Percentiles rank a stretch among this genome's conserved stretches.
These are phyloP conservation scores for Dendroctonus ponderosae DNA, from an alignment of 1,140 invertebrate genomes.

Conservation along the genomic window DNA sequence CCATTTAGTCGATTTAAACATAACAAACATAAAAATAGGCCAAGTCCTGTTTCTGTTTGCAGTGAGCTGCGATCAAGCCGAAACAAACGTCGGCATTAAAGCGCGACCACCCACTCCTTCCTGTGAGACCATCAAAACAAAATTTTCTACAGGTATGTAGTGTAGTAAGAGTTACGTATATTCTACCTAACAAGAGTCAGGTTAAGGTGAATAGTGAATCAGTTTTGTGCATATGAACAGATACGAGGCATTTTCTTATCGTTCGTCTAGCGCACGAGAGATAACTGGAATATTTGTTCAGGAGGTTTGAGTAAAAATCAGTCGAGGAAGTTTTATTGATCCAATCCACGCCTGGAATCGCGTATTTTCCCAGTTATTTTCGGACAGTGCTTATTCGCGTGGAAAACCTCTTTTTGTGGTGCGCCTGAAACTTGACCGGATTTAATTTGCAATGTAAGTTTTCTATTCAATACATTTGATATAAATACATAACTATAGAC, in stretches of 20 bases:
- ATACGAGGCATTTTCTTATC: too few species aligned
- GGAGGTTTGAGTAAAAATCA: background rate
- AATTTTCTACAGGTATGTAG: conserved; percentile 6
- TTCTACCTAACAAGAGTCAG: too few species aligned
- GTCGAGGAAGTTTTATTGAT: conserved; percentile 13
- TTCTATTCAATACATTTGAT: too few species aligned
- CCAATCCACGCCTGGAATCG: conserved; percentile 4
- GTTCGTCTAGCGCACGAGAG: too few species aligned
- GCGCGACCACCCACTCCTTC: conserved; percentile 12
- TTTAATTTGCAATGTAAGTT: too few species aligned
- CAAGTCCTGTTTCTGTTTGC: background rate
- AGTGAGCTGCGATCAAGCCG: background rate
- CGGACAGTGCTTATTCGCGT: conserved; percentile 11
- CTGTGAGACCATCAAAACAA: conserved; percentile 4
- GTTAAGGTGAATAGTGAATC: too few species aligned
- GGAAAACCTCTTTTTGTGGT: background rate
- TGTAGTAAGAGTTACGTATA: background rate
- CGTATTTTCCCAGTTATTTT: conserved; percentile 8
- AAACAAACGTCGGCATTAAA: conserved; percentile 1
- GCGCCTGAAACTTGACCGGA: background rate
- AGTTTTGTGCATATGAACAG: too few species aligned
- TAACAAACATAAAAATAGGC: conserved; percentile 5
- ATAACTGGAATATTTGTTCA: too few species aligned
- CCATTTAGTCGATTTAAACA: background rate
- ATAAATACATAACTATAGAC: too few species aligned